Percentiles rank a stretch among this genome's conserved stretches.
Evolutionary conservation across 2,797 vertebrate species (phyloP).

Genomic region (Poeciliopsis presidionis): DNA sequence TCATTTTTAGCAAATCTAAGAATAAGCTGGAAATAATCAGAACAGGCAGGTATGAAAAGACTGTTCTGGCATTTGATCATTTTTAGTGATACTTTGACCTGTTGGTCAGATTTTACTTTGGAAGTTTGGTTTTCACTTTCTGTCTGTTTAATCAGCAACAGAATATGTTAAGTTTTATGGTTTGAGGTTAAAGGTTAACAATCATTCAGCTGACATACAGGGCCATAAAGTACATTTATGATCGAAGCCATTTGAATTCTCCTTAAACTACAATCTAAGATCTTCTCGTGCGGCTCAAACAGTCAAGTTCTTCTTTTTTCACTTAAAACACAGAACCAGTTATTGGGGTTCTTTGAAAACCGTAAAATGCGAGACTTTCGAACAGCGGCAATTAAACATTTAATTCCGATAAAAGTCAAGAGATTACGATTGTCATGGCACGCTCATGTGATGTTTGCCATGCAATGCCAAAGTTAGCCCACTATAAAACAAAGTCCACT

Average conservation of each 20-base stretch:
- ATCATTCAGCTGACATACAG: slow-evolving; percentile 49
- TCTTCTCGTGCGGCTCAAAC: background rate
- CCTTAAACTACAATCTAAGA: slow-evolving; percentile 46
- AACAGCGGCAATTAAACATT: slow-evolving; percentile 10
- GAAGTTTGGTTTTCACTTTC: slow-evolving; percentile 7
- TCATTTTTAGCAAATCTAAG: background rate
- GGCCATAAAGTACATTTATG: slow-evolving; percentile 66
- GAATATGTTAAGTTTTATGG: slow-evolving; percentile 38
- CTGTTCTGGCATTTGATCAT: background rate
- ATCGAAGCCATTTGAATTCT: slow-evolving; percentile 28
- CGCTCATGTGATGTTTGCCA: slow-evolving; percentile 47
- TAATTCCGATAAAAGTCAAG: slow-evolving; percentile 21
- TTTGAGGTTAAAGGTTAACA: slow-evolving; percentile 60
- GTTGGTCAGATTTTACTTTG: slow-evolving; percentile 1
- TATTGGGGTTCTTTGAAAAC: background rate
- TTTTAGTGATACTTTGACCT: slow-evolving; percentile 3
- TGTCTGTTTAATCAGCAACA: slow-evolving; percentile 32
- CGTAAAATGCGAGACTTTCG: background rate
- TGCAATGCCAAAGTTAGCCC: slow-evolving; percentile 24
- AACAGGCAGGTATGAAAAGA: too few species aligned
- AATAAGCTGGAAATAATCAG: background rate
- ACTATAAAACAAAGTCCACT: slow-evolving; percentile 32
- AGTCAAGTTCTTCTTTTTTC: background rate
- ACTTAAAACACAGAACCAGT: background rate
- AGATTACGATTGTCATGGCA: slow-evolving; percentile 18